Base-by-base conservation (phyloP, 2,888 invertebrate species). In the Doris montereyensis region DNA sequence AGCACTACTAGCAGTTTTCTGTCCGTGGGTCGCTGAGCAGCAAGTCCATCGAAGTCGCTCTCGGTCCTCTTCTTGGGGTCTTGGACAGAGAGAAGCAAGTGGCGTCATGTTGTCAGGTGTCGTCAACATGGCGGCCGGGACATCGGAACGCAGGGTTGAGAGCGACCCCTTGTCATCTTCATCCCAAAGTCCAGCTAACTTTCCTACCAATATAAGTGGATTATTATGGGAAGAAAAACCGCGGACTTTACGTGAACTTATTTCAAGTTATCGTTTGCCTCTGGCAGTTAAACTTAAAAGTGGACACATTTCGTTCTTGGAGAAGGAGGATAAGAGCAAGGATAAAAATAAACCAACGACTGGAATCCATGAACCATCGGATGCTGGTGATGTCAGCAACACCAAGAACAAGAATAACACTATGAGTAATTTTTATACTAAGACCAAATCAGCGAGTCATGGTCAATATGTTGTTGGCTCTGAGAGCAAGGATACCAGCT, bases 141-240 rank as follows among this genome's bases (percentile, higher is more conserved):
- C 5, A n/a, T n/a, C n/a, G n/a, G n/a, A n/a, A n/a, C n/a, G n/a
- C n/a, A n/a, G n/a, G n/a, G n/a, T n/a, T n/a, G n/a, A n/a, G n/a
- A n/a, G n/a, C n/a, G n/a, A n/a, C n/a, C n/a, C n/a, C n/a, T n/a
- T 41, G 52, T 10, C 52, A 41, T 10, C 52, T 41, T 41, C 52
- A 41, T 41, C 52, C 5, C n/a, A n/a, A n/a, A 41, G 17, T 10
- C 17, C 32, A 13, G 21, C 10, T 10, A n/a, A 17, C 13, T 26
- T 60, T 10, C 73, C 73, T 0, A 62, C 70, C 3, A 79, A 68
- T 28, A 57, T 81, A 2, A 52, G 60, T 17, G 83, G 83, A 26
- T 77, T 85, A 26, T 32, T 83, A 2, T 88, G 87, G 87, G 88
- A 88, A 30, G 87, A 87, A 0, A 82, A 82, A 73, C 77, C 82